These are phyloP conservation scores for Gymnothorax javanicus DNA, from an alignment of 2,797 vertebrate genomes.

Conservation along the genomic window DNA sequence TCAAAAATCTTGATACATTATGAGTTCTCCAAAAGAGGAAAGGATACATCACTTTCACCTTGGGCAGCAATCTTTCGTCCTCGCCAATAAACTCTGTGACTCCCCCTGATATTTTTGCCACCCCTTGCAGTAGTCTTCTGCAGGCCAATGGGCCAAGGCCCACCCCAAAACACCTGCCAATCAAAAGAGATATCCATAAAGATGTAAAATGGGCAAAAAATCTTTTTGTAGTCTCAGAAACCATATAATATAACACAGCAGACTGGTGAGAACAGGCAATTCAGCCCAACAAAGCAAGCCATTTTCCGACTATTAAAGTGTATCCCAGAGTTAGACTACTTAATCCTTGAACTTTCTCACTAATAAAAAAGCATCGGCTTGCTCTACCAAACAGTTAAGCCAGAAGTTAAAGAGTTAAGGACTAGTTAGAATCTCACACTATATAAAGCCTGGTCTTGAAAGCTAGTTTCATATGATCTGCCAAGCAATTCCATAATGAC, in stretches of 20 bases:
- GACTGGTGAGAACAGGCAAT: too few species aligned
- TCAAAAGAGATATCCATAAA: slow-evolving; percentile 12
- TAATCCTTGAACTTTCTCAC: too few species aligned
- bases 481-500: too few species aligned
- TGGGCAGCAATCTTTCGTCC: slow-evolving; percentile 88
- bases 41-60: slow-evolving; percentile 70
- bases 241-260: neutral
- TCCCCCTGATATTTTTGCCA: slow-evolving; percentile 88
- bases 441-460: too few species aligned
- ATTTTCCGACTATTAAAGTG: too few species aligned
- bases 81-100: slow-evolving; percentile 79
- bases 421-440: too few species aligned
- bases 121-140: slow-evolving; percentile 78
- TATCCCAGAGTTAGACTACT: too few species aligned
- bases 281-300: too few species aligned
- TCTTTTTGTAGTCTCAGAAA: neutral
- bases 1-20: neutral
- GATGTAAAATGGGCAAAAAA: neutral
- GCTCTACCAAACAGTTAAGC: too few species aligned
- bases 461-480: too few species aligned
- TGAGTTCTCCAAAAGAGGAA: slow-evolving; percentile 50
- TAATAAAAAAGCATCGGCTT: too few species aligned
- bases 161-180: slow-evolving; percentile 86
- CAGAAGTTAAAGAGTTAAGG: too few species aligned
- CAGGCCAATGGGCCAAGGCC: slow-evolving; percentile 79